A percentile compares a stretch with the other conserved stretches of the same genome.
Conservation (phyloP, 2,113 vertebrate genomes). For the Etheostoma cragini region DNA sequence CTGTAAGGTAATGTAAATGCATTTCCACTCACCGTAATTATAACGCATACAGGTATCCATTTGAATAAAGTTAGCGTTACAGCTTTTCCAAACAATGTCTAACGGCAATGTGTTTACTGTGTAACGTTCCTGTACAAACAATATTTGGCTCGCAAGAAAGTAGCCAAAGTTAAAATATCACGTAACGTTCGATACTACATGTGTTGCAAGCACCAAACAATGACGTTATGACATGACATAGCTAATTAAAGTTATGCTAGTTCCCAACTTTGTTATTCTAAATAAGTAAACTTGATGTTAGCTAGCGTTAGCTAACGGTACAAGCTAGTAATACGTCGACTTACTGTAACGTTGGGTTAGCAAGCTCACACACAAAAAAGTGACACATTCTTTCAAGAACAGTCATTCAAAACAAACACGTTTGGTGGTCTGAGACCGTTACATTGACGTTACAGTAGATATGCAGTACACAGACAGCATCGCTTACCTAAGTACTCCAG, state of each 20-base stretch:
- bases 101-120: background rate
- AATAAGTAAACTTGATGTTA: background rate
- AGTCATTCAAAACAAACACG: accelerated
- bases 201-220: background rate
- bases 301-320: background rate
- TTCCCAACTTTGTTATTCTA: background rate
- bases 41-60: background rate
- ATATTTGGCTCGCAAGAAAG: background rate
- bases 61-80: background rate
- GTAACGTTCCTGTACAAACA: background rate
- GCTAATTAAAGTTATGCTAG: no score
- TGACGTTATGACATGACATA: background rate
- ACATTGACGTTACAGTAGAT: background rate
- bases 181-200: background rate
- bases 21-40: background rate
- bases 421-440: accelerated
- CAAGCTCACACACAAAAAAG: background rate
- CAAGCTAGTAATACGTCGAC: background rate
- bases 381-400: no score
- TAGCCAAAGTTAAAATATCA: no score
- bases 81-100: background rate
- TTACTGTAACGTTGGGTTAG: background rate
- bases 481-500: constrained; percentile 48
- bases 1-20: background rate
- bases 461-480: no score